Evolutionary conservation across 1,140 invertebrate genomes (phyloP).

Genomic region (Pseudobourletiella spinata): DNA sequence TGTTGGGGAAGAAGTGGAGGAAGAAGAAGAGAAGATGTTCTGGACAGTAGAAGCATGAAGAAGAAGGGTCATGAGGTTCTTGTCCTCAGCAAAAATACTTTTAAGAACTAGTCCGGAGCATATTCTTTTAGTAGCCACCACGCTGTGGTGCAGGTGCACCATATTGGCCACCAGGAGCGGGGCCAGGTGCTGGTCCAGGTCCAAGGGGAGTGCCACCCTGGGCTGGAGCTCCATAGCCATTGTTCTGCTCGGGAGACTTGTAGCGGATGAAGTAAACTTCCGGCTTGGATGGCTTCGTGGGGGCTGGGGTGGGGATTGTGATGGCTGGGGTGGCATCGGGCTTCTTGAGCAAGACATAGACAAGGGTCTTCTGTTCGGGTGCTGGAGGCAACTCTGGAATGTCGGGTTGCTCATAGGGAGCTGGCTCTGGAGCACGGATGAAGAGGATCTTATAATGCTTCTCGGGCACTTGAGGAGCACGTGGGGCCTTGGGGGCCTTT

Average conservation of each 20-base stretch:
- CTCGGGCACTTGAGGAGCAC: constrained; percentile 39
- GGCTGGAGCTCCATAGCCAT: constrained; percentile 18
- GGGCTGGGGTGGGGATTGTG: constrained; percentile 58
- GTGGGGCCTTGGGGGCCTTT: constrained; percentile 5
- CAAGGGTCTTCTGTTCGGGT: constrained; percentile 71
- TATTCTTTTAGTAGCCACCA: background rate
- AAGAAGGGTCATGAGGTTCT: background rate
- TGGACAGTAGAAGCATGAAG: background rate
- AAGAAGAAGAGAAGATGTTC: background rate
- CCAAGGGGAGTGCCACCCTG: constrained; percentile 41
- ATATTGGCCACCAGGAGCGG: background rate
- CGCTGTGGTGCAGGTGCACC: background rate
- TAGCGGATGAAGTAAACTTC: constrained; percentile 81
- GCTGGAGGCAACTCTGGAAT: constrained; percentile 22
- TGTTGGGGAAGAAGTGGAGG: background rate
- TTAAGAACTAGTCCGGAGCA: background rate
- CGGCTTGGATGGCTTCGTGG: constrained; percentile 69
- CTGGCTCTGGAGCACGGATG: constrained; percentile 72
- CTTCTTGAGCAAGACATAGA: constrained; percentile 79
- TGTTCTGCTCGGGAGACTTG: constrained; percentile 39
- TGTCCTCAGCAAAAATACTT: background rate
- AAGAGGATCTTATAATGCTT: constrained; percentile 75
- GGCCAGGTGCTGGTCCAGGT: constrained; percentile 23
- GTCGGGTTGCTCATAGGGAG: constrained; percentile 51
- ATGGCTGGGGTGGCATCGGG: constrained; percentile 72